Base-by-base conservation (phyloP, 2,888 invertebrate genomes). In the Dynastes grantii region DNA sequence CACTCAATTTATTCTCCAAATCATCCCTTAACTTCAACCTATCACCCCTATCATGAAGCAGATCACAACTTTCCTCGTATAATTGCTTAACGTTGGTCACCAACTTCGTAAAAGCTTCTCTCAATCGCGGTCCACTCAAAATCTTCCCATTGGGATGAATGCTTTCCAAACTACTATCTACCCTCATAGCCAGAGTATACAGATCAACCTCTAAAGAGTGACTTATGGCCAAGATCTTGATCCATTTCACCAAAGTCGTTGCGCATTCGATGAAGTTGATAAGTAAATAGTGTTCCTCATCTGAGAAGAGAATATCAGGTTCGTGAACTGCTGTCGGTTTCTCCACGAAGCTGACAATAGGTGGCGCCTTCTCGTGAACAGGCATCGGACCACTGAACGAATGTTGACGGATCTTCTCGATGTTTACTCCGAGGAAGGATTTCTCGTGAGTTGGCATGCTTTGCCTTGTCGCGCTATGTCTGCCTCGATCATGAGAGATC, bases 231-330 rank as follows among this genome's bases (percentile, higher is more conserved):
- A 94, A 85, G 83, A 90, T 81, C 87, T 92, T 91, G 2, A 95
- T 95, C 92, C 94, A 95, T 89, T 96, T 96, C n/a, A 96, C 95
- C n/a, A 97, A 91, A 0, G 94, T 94, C 78, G 95, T 95, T 70
- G 95, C 92, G 45, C 95, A 94, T 87, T 97, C 97, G 29, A 97
- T 94, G 85, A 97, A 93, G 61, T 93, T 93, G 4, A 96, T 90
- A 1, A 98, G 89, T 68, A 94, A 91, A 6, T 91, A 90, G 82
- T 92, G 91, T 87, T 97, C 96, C 6, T 95, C 94, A 1, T 91
- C 91, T 0, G 90, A 88, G 80, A 92, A 90, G 13, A 90, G 83
- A 11, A 90, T 87, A 53, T 91, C 91, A 1, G 87, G 80, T 85
- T 86, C 85, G 61, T 82, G 76, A 29, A 70, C 61, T 8, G 78